phyloP scores from a whole-genome alignment of 2,888 invertebrate species.

The Hedychridium roseum region DNA sequence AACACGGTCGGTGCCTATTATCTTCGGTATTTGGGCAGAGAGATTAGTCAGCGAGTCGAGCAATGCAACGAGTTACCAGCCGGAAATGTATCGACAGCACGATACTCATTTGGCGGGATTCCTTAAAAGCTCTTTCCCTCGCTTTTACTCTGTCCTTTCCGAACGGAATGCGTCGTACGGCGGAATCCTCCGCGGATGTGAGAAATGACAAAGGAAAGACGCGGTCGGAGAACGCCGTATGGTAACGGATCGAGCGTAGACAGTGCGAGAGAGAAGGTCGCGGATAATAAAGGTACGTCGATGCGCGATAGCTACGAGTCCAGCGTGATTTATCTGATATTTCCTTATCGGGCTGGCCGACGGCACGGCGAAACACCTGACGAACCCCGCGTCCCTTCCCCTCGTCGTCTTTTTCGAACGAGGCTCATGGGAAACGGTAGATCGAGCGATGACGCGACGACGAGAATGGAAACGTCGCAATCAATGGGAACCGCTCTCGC shows the following conservation, averaged over 20 bases:
- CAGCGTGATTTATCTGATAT: constrained; percentile 57
- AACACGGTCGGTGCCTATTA: constrained; percentile 25
- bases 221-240: constrained; percentile 15
- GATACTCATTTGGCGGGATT: constrained; percentile 44
- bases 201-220: constrained; percentile 18
- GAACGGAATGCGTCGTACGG: constrained; percentile 5
- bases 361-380: constrained; percentile 47
- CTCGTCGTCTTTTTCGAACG: constrained; percentile 7
- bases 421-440: constrained; percentile 40
- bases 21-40: constrained; percentile 26
- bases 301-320: constrained; percentile 22
- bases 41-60: constrained; percentile 45
- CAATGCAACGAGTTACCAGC: constrained; percentile 48
- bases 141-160: constrained; percentile 28
- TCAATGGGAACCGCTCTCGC: constrained; percentile 13
- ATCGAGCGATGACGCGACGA: constrained; percentile 43
- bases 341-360: constrained; percentile 52
- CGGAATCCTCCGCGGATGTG: constrained; percentile 18
- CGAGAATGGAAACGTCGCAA: constrained; percentile 34
- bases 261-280: too few relatives aligned
- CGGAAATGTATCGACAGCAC: constrained; percentile 34
- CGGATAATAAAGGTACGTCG: constrained; percentile 43
- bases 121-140: constrained; percentile 37
- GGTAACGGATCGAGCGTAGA: constrained; percentile 17
- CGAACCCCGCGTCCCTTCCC: constrained; percentile 25